Conservation (phyloP, 2,888 invertebrate species). For the Hirtodrosophila alboralis region DNA sequence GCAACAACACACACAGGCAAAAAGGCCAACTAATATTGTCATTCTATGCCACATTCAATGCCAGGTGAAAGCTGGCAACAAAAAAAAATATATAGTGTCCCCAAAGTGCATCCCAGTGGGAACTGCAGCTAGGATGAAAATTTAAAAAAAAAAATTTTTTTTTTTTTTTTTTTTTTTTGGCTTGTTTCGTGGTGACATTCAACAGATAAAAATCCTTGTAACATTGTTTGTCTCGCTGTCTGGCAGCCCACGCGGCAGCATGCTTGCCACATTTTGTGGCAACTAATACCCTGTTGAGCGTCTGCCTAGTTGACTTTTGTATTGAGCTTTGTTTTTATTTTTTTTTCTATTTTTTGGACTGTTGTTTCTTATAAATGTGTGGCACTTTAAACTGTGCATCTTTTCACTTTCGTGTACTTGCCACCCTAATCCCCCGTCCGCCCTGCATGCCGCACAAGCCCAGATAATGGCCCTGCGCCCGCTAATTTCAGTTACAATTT, state of each 20-base stretch:
- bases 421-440: not conserved
- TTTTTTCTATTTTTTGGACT: constrained; percentile 2
- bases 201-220: constrained; percentile 63
- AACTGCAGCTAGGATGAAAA: constrained; percentile 37
- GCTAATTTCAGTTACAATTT: constrained; percentile 53
- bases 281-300: constrained; percentile 18
- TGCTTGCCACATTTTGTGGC: constrained; percentile 2
- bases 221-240: constrained; percentile 1
- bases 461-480: constrained; percentile 20
- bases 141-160: too few species aligned
- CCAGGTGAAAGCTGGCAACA: constrained; percentile 58
- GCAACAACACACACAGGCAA: too few species aligned
- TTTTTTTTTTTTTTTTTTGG: constrained; percentile 30
- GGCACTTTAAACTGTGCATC: constrained; percentile 45
- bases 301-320: constrained; percentile 41
- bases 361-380: constrained; percentile 54
- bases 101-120: constrained; percentile 5
- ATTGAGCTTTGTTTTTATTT: constrained; percentile 14
- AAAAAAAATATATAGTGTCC: too few species aligned
- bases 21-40: constrained; percentile 56
- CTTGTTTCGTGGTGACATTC: constrained; percentile 57
- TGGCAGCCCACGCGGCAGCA: constrained; percentile 24
- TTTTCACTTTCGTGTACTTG: constrained; percentile 38
- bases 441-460: constrained; percentile 25
- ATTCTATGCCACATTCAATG: constrained; percentile 34